These are phyloP conservation scores for Poeciliopsis infans DNA, from an alignment of 2,797 vertebrate species.

Conservation along the genomic window DNA sequence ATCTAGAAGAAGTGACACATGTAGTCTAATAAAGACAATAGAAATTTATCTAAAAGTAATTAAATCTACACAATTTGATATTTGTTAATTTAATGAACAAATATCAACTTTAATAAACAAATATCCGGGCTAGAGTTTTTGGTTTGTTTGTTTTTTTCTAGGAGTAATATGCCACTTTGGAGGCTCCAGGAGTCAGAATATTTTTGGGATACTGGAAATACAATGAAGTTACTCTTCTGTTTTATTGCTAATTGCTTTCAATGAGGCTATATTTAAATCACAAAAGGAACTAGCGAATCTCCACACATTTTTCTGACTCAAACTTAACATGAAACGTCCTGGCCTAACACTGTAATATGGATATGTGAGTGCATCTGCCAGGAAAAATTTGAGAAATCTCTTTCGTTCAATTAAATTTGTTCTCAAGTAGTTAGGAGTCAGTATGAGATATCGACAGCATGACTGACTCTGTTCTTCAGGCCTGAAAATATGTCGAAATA, in stretches of 20 bases:
- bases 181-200: neutral
- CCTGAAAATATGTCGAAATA: neutral
- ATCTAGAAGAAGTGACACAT: neutral
- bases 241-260: neutral
- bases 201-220: neutral
- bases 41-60: neutral
- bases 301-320: neutral
- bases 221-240: neutral
- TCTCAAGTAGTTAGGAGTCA: neutral
- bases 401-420: neutral
- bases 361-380: neutral
- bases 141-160: neutral
- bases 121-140: neutral
- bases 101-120: neutral
- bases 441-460: neutral
- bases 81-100: neutral
- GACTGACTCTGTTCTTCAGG: neutral
- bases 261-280: neutral
- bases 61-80: no score
- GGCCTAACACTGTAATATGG: neutral
- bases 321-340: neutral
- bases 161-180: neutral
- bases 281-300: neutral
- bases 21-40: neutral
- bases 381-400: neutral